Conservation (phyloP, 2,888 invertebrate species). For the Anodontia alba region DNA sequence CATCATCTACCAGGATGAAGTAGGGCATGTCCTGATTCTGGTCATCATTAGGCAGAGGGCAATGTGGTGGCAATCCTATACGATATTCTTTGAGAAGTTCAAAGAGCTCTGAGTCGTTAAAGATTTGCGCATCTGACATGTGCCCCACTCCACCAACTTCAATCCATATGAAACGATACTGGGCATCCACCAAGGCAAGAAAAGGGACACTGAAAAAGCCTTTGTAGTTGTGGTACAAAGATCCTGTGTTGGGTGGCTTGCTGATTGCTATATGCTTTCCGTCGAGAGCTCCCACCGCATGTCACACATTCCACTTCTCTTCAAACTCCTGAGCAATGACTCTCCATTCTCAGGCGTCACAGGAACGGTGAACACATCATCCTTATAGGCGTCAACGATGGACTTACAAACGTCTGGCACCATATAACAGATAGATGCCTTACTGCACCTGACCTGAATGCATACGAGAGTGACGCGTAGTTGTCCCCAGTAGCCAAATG, state of each 20-base stretch:
- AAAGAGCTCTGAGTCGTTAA: no score
- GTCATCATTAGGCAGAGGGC: no score
- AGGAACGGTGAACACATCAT: constrained; percentile 43
- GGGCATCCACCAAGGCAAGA: constrained; percentile 19
- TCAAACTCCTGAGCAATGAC: constrained; percentile 32
- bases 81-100: no score
- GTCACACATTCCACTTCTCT: no score
- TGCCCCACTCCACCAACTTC: no score
- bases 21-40: no score
- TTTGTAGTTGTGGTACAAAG: constrained; percentile 38
- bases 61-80: no score
- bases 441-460: constrained; percentile 25
- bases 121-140: no score
- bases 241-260: constrained; percentile 37
- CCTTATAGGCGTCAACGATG: constrained; percentile 46
- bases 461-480: not conserved
- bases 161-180: not conserved
- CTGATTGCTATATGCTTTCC: constrained; percentile 47
- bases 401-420: constrained; percentile 53
- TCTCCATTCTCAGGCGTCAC: constrained; percentile 45
- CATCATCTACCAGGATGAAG: no score
- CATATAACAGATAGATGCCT: constrained; percentile 29
- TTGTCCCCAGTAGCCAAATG: constrained; percentile 2
- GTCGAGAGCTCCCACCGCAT: no score
- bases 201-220: constrained; percentile 21